Evolutionary conservation across 2,113 vertebrate species (phyloP).

Genomic region (cattle (Bos taurus)): DNA sequence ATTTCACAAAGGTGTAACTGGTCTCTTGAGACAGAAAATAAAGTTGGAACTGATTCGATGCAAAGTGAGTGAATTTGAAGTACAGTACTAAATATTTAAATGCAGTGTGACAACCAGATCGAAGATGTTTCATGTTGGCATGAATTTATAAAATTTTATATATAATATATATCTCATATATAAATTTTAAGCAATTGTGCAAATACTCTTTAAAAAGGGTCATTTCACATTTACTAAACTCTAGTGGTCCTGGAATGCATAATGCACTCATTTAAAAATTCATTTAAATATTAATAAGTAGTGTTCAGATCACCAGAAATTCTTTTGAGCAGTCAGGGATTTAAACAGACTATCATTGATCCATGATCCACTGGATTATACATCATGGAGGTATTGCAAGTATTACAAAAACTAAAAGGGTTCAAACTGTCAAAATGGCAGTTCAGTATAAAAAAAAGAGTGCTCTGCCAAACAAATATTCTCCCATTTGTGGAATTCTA

Average conservation of each 20-base stretch:
- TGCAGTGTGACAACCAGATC: slow-evolving; percentile 84
- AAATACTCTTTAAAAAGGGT: slow-evolving; percentile 84
- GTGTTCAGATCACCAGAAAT: slow-evolving; percentile 81
- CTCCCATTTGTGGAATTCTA: slow-evolving; percentile 74
- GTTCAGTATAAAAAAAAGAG: slow-evolving; percentile 67
- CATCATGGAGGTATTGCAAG: slow-evolving; percentile 75
- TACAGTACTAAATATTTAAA: slow-evolving; percentile 85
- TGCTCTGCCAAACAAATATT: slow-evolving; percentile 73
- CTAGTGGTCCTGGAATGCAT: slow-evolving; percentile 86
- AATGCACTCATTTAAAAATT: slow-evolving; percentile 80
- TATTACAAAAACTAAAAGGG: slow-evolving; percentile 71
- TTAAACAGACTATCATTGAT: slow-evolving; percentile 79
- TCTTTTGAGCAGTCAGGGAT: slow-evolving; percentile 77
- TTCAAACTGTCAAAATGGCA: slow-evolving; percentile 77
- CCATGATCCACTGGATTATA: slow-evolving; percentile 78
- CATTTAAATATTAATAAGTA: slow-evolving; percentile 84
- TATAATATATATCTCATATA: slow-evolving; percentile 83
- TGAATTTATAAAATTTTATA: slow-evolving; percentile 83
- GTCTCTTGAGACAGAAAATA: slow-evolving; percentile 74
- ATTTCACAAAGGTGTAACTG: slow-evolving; percentile 52
- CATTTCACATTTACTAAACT: slow-evolving; percentile 86
- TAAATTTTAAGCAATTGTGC: slow-evolving; percentile 82
- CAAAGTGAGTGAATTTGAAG: slow-evolving; percentile 79
- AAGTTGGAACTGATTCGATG: slow-evolving; percentile 75
- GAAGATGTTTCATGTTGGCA: slow-evolving; percentile 80